phyloP scores from a whole-genome alignment of 2,113 vertebrate genomes.

The Alethe castanea region DNA sequence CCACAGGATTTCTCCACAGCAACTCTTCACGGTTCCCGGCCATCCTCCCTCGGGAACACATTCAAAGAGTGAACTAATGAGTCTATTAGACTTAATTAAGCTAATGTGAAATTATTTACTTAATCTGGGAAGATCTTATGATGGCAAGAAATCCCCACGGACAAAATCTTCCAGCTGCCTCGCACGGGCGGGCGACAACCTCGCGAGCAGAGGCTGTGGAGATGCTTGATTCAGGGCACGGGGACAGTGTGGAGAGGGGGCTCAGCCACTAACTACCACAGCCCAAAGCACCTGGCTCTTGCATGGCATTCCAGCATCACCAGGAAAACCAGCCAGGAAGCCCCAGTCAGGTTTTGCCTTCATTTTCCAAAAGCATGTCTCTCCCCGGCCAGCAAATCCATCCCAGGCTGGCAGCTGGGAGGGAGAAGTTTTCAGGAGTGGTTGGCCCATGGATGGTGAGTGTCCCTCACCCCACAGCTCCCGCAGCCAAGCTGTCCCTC shows the following conservation, averaged over 20 bases:
- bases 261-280: not conserved
- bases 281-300: not conserved
- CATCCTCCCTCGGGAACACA: constrained; percentile 14
- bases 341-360: fast-evolving
- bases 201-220: fast-evolving
- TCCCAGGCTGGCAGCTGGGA: not conserved
- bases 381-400: not conserved
- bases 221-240: fast-evolving
- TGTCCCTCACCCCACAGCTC: not conserved
- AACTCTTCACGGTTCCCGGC: constrained; percentile 49
- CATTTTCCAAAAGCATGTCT: not conserved
- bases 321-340: not conserved
- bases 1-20: constrained; percentile 4
- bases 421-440: not conserved
- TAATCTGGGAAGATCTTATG: constrained; percentile 62
- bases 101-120: constrained; percentile 70
- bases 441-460: fast-evolving
- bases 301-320: fast-evolving
- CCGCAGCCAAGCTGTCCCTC: not conserved
- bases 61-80: constrained; percentile 69
- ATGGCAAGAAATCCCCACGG: constrained; percentile 38
- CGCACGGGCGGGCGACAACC: fast-evolving
- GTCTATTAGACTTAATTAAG: constrained; percentile 75
- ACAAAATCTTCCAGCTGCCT: constrained; percentile 14
- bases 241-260: not conserved